phyloP scores from a whole-genome alignment of 2,113 vertebrate species.

The Melozone crissalis region DNA sequence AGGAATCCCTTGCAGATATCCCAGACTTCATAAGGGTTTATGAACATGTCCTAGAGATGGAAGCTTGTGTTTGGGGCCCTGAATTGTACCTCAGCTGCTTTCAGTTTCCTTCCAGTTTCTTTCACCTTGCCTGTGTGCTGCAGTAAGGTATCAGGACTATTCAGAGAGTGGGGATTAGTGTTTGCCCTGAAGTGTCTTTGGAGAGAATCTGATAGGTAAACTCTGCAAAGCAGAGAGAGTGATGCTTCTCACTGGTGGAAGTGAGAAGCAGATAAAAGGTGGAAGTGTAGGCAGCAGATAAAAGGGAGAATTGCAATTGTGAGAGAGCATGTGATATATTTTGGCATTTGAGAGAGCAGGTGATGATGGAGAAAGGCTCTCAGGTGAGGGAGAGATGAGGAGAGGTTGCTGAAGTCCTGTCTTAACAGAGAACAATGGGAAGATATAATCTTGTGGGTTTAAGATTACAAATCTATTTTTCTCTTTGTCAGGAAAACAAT shows the following conservation, averaged over 20 bases:
- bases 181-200: background rate
- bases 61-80: background rate
- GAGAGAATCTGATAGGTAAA: background rate
- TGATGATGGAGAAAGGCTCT: background rate
- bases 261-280: background rate
- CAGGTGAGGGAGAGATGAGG: background rate
- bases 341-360: background rate
- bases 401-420: background rate
- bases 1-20: background rate
- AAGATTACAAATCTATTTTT: background rate
- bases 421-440: background rate
- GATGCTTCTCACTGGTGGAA: background rate
- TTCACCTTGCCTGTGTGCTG: background rate
- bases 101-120: background rate
- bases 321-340: background rate
- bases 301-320: background rate
- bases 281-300: background rate
- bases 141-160: background rate
- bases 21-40: background rate
- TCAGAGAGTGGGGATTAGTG: background rate
- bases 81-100: background rate
- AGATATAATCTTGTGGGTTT: background rate
- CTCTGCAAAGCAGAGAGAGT: background rate
- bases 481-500: background rate
- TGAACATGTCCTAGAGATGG: background rate